phyloP scores from a whole-genome alignment of 2,888 invertebrate genomes.

The Nasonia oneida region DNA sequence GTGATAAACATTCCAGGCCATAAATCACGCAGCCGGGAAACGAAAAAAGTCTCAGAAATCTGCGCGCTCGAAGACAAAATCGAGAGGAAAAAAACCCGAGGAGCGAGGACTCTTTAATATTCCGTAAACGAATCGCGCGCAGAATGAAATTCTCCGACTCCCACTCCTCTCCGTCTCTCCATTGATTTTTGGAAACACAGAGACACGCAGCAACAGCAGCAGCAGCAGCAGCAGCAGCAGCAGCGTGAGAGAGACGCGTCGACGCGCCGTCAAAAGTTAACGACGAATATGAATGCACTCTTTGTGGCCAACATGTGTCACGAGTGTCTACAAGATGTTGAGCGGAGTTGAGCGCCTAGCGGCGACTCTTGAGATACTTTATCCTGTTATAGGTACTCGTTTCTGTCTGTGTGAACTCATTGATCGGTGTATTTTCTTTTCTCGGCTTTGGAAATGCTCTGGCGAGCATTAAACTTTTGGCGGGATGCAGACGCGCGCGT shows the following conservation, averaged over 20 bases:
- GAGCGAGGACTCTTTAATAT: slow-evolving; percentile 34
- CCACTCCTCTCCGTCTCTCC: background rate
- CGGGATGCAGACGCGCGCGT: background rate
- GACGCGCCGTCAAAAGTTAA: slow-evolving; percentile 26
- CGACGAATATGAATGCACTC: slow-evolving; percentile 54
- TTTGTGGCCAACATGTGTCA: slow-evolving; percentile 53
- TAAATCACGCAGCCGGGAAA: slow-evolving; percentile 52
- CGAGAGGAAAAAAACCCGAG: background rate
- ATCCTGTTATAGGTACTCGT: background rate
- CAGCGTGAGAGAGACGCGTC: slow-evolving; percentile 30
- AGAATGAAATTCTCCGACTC: background rate
- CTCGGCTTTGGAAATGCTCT: background rate
- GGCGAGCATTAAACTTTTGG: background rate
- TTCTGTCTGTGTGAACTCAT: background rate
- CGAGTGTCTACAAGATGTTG: slow-evolving; percentile 54
- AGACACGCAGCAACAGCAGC: background rate
- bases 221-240: background rate
- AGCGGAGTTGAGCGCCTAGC: slow-evolving; percentile 3
- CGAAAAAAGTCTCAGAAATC: slow-evolving; percentile 31
- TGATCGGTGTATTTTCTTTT: background rate
- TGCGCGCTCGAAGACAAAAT: background rate
- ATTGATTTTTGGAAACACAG: background rate
- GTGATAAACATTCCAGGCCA: slow-evolving; percentile 18
- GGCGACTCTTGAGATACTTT: background rate
- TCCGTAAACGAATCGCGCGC: slow-evolving; percentile 50